Conservation (phyloP, 2,888 invertebrate genomes). For the Matsumyia berberina region DNA sequence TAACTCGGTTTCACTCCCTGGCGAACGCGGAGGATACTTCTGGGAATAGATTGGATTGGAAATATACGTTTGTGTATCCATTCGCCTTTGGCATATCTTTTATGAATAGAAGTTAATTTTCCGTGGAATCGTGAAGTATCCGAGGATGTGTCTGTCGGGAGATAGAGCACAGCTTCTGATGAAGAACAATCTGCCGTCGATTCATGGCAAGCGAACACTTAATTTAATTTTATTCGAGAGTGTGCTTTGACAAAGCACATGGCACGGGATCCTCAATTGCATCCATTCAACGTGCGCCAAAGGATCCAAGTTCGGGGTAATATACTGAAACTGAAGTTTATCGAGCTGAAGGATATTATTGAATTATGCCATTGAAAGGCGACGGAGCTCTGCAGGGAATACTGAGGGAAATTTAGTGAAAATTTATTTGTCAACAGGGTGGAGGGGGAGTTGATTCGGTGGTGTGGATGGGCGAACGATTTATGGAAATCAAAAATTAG, state of each 20-base stretch:
- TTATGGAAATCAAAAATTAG: constrained; percentile 9
- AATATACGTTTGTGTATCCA: constrained; percentile 27
- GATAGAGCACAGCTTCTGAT: neutral
- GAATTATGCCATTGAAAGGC: constrained; percentile 51
- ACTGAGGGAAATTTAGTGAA: constrained; percentile 27
- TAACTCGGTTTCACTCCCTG: neutral
- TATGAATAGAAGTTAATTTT: constrained; percentile 74
- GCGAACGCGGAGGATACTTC: constrained; percentile 9
- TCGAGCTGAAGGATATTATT: constrained; percentile 66
- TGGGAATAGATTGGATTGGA: constrained; percentile 40
- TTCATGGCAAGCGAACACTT: constrained; percentile 58
- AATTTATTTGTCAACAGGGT: constrained; percentile 10
- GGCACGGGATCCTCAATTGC: constrained; percentile 4
- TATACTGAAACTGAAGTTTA: constrained; percentile 54
- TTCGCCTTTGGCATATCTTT: constrained; percentile 57
- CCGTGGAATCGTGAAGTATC: constrained; percentile 45
- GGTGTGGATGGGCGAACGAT: neutral
- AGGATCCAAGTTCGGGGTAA: constrained; percentile 5
- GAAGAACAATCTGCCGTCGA: constrained; percentile 66
- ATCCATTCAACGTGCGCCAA: constrained; percentile 39
- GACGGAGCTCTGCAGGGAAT: neutral
- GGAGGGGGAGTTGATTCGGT: neutral
- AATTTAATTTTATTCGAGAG: constrained; percentile 68
- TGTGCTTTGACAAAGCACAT: constrained; percentile 25
- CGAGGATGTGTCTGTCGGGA: neutral